Base-by-base conservation (phyloP, 2,797 vertebrate genomes). In the Schizopygopsis pylzovi region DNA sequence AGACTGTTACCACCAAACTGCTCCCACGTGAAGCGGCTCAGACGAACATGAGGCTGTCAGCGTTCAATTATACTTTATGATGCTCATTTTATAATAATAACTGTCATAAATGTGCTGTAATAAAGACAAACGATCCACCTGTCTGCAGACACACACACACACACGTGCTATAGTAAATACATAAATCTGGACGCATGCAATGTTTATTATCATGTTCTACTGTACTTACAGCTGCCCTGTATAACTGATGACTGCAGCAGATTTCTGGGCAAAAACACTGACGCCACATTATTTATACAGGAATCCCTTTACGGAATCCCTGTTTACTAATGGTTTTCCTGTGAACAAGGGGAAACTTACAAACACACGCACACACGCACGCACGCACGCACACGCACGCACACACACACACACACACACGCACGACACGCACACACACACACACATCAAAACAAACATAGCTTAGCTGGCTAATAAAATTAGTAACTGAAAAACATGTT, bases 91-190 rank as follows among this genome's bases (percentile, higher is more conserved):
- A 81, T 82, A 79, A 90, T 90, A 90, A 88, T 88, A 85, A 76
- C 65, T 84, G 84, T 87, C 87, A 88, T 90, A 87, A 90, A 88
- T 86, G 86, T 63, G 56, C 81, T 82, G 89, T 88, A 87, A 84
- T 86, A 79, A 87, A 88, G 87, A 88, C 83, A 85, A 88, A 90
- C 70, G 77, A 85, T 82, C 87, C 85, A 87, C 87, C 89, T 85
- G 87, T 78, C 85, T 81, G 73, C 82, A 81, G 61, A 85, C 83
- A 85, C 79, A 83, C 84, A 89, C 28, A 67, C 63, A n/a, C 22
- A 22, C 54, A 56, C 47, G 22, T 71, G 82, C 83, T 73, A 72
- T 41, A 73, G 83, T 84, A 85, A 88, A 83, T 68, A 67, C 87
- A 88, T 85, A 88, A 85, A 90, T 88, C 87, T 88, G 85, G 84